Evolutionary conservation across 2,888 invertebrate genomes (phyloP), one percentile per base, ranked within the genome.

Genomic region (Linnaemya vulpina): DNA sequence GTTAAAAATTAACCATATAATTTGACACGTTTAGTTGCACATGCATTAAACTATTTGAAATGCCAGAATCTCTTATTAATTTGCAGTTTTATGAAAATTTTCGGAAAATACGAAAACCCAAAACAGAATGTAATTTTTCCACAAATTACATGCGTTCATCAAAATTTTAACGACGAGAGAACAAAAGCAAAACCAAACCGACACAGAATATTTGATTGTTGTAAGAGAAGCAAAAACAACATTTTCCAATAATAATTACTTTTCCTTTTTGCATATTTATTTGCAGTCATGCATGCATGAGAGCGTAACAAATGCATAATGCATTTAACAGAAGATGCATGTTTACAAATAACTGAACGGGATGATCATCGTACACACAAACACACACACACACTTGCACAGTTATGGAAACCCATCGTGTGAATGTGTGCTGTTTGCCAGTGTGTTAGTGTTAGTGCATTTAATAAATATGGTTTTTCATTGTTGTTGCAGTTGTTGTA

Each of bases 201-300:
- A 30, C 22, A 71, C 7, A 0, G 13, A 55, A 22, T 30, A 5
- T 13, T 43, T n/a, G 43, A 55, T 43, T 25, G 0, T 38, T 49
- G 25, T 25, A 65, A 62, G 65, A 73, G 58, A 51, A n/a, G n/a
- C n/a, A n/a, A 60, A 60, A 80, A 80, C 11, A 74, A 67, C 58
- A 80, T 67, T 60, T 82, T 75, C 75, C 75, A 82, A 82, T 82
- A 76, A 76, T 82, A 82, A 82, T 82, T 82, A 76, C 55, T 82
- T 70, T 82, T 63, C 25, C 25, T 71, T 76, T 62, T 55, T 76
- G 68, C 62, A 63, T 76, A 76, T 74, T 67, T 76, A 58, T 63
- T 63, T 82, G 75, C 70, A 82, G 63, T 82, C 75, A 76, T 70
- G 81, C 62, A 80, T 74, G 65, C 67, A 74, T 58, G 73, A 67